Evolutionary conservation across 1,140 invertebrate species (phyloP).

Genomic region (Drosophila ficusphila): DNA sequence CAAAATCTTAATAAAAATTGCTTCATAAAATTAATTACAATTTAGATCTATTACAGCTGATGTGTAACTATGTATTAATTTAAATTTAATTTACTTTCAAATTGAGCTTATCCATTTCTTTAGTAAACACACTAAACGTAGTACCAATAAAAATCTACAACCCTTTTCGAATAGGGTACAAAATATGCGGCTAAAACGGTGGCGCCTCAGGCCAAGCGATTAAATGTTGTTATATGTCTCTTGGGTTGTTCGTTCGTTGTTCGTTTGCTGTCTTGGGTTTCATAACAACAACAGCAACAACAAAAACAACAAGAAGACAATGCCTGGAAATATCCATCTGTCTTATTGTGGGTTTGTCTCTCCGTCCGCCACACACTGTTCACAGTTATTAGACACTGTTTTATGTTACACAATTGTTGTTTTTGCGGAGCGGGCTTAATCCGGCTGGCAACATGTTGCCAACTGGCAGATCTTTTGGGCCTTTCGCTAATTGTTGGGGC

Average conservation of each 20-base stretch:
- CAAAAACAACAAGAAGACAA: conserved; percentile 74
- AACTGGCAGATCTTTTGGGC: conserved; percentile 26
- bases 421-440: conserved; percentile 17
- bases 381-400: conserved; percentile 30
- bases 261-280: conserved; percentile 59
- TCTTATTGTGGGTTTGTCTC: conserved; percentile 30
- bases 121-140: too few relatives aligned
- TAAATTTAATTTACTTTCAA: too few relatives aligned
- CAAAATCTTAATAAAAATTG: too few relatives aligned
- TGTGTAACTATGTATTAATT: too few relatives aligned
- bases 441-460: conserved; percentile 46
- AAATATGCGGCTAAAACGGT: conserved; percentile 11
- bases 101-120: too few relatives aligned
- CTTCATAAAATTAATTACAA: too few relatives aligned
- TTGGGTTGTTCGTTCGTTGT: conserved; percentile 23
- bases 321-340: conserved; percentile 76
- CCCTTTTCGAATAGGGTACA: background rate
- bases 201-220: conserved; percentile 19
- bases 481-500: conserved; percentile 55
- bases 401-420: conserved; percentile 49
- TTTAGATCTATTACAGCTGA: too few relatives aligned
- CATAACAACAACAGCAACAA: conserved; percentile 75
- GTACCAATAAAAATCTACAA: background rate
- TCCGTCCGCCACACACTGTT: conserved; percentile 4
- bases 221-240: conserved; percentile 19